phyloP scores from a whole-genome alignment of 2,888 invertebrate species.

The Eretmocerus hayati region DNA sequence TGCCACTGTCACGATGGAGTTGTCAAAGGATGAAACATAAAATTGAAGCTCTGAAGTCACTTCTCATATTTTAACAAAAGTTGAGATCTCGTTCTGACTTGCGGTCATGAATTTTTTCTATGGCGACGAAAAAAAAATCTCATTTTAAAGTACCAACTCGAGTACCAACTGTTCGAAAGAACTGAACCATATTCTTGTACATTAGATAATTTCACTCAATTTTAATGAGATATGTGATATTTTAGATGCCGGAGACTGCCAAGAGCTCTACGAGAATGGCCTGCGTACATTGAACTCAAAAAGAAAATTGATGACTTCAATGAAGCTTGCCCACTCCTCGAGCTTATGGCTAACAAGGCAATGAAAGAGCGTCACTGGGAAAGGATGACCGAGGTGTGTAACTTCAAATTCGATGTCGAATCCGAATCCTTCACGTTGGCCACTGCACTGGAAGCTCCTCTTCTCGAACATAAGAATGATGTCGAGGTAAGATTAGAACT shows the following conservation, averaged over 20 bases:
- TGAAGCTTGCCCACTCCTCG: constrained; percentile 76
- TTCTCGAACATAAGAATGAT: constrained; percentile 75
- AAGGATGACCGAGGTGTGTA: constrained; percentile 53
- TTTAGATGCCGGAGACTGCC: constrained; percentile 74
- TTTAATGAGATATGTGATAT: constrained; percentile 5
- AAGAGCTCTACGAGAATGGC: constrained; percentile 81
- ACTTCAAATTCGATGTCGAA: constrained; percentile 69
- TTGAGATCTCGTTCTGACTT: no score
- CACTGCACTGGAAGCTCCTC: constrained; percentile 77
- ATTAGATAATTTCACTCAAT: no score
- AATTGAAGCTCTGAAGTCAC: no score
- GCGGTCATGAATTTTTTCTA: no score
- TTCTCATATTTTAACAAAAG: no score
- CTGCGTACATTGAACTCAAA: constrained; percentile 76
- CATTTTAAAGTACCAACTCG: neutral
- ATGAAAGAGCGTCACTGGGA: constrained; percentile 79
- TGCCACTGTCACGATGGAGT: no score
- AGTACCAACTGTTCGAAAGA: no score
- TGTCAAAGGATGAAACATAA: no score
- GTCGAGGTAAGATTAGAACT: constrained; percentile 63
- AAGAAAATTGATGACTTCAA: constrained; percentile 87
- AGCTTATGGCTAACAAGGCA: constrained; percentile 81
- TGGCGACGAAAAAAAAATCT: constrained; percentile 1
- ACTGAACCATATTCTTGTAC: no score
- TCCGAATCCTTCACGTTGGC: constrained; percentile 73